A percentile compares a stretch with the other conserved stretches of the same genome.
Conservation (phyloP, 2,888 invertebrate species). For the Eupeodes latifasciatus region DNA sequence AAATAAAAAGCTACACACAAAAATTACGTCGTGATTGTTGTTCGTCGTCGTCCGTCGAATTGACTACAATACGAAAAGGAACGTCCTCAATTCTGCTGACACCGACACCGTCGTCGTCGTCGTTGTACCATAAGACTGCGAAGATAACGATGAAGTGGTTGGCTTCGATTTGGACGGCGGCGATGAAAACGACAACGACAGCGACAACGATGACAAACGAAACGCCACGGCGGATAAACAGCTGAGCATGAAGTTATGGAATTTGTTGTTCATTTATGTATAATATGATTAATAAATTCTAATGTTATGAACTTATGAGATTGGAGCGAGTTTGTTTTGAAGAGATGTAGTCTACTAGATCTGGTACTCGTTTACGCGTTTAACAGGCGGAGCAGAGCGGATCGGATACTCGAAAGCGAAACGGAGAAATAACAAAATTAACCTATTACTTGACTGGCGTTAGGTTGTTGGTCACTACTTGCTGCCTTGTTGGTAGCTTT, state of each 20-base stretch:
- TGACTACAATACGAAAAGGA: constrained; percentile 37
- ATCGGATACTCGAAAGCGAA: neutral
- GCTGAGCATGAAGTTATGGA: constrained; percentile 64
- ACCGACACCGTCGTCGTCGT: neutral
- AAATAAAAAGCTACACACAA: constrained; percentile 27
- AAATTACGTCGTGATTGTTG: constrained; percentile 43
- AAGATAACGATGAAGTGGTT: constrained; percentile 40
- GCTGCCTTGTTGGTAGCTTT: constrained; percentile 11
- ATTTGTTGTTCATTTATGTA: constrained; percentile 66
- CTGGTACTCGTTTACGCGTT: neutral
- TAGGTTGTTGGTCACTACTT: neutral
- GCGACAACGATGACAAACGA: constrained; percentile 35
- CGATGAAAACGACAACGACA: constrained; percentile 36
- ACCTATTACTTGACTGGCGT: neutral
- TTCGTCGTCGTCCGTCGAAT: constrained; percentile 38
- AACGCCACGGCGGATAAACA: constrained; percentile 67
- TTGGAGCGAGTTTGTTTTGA: constrained; percentile 8
- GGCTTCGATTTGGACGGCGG: constrained; percentile 17
- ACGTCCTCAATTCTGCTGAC: constrained; percentile 59
- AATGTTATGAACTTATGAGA: neutral
- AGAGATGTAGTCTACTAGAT: constrained; percentile 2
- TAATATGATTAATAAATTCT: constrained; percentile 36
- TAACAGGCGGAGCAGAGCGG: too few relatives aligned
- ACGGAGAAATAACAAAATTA: neutral
- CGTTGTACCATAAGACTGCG: constrained; percentile 28